Percentiles rank a stretch among this genome's conserved stretches.
Evolutionary conservation across 1,140 invertebrate genomes (phyloP).

Genomic region (Brachionus sp.): DNA sequence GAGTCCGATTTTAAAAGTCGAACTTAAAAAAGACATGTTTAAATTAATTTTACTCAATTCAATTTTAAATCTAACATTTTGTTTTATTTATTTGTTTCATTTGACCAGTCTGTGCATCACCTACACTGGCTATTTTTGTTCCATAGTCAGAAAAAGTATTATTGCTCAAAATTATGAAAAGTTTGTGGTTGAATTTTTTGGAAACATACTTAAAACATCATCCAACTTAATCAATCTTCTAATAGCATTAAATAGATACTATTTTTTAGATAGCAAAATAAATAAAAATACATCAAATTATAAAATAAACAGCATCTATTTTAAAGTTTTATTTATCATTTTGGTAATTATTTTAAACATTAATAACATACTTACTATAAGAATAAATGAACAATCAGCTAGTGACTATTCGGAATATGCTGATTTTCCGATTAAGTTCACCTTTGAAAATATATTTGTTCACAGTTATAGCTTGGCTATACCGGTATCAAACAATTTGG

Average conservation of each 20-base stretch:
- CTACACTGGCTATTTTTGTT: background rate
- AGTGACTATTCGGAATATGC: no score
- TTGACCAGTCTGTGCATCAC: background rate
- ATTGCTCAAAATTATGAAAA: background rate
- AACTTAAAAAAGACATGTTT: background rate
- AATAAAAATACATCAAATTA: background rate
- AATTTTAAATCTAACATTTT: background rate
- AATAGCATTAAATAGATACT: background rate
- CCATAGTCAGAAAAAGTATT: background rate
- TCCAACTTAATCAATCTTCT: background rate
- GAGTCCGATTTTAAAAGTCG: background rate
- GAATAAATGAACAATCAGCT: no score
- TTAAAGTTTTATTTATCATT: background rate
- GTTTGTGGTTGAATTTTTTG: background rate
- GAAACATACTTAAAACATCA: background rate
- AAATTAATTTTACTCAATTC: background rate
- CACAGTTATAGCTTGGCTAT: background rate
- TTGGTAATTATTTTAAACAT: no score
- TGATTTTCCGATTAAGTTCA: background rate
- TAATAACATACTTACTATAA: no score
- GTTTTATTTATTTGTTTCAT: background rate
- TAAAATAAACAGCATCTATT: no score
- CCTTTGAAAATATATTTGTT: background rate
- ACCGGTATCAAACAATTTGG: background rate
- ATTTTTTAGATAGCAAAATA: background rate